Evolutionary conservation across 2,888 invertebrate genomes (phyloP).

Genomic region (Tetropium fuscum): DNA sequence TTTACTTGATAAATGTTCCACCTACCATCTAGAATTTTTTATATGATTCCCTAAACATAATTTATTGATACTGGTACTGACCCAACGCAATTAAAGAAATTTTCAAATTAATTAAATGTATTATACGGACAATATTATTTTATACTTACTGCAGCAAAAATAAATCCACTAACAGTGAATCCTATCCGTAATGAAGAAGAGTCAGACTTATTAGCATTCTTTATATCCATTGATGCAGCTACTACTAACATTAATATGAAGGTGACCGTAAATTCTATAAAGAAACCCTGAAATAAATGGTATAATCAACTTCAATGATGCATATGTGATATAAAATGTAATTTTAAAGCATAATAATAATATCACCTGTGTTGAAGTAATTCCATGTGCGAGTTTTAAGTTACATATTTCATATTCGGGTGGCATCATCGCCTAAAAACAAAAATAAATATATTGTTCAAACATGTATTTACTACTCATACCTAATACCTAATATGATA

Average conservation of each 20-base stretch:
- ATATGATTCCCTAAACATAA: too few species aligned
- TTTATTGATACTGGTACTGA: too few species aligned
- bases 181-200: constrained; percentile 21
- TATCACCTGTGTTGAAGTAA: constrained; percentile 1
- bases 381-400: constrained; percentile 2
- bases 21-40: too few species aligned
- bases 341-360: neutral
- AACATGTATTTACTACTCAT: neutral
- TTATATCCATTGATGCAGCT: constrained; percentile 2
- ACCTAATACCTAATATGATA: too few species aligned
- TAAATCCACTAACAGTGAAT: constrained; percentile 14
- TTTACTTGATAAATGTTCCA: too few species aligned
- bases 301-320: too few species aligned
- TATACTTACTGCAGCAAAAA: constrained; percentile 25
- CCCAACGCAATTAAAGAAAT: too few species aligned
- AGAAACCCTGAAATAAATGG: constrained; percentile 22
- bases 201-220: constrained; percentile 13
- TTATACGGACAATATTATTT: too few species aligned
- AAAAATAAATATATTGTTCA: neutral
- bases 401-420: constrained; percentile 4
- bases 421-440: constrained; percentile 16
- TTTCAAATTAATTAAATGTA: too few species aligned
- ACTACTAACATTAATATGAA: constrained; percentile 14
- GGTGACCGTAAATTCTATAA: constrained; percentile 18
- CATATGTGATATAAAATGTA: too few species aligned